Percentiles rank a stretch among this genome's conserved stretches.
Conservation (phyloP, 2,888 invertebrate genomes). For the Pollenia griseotomentosa region DNA sequence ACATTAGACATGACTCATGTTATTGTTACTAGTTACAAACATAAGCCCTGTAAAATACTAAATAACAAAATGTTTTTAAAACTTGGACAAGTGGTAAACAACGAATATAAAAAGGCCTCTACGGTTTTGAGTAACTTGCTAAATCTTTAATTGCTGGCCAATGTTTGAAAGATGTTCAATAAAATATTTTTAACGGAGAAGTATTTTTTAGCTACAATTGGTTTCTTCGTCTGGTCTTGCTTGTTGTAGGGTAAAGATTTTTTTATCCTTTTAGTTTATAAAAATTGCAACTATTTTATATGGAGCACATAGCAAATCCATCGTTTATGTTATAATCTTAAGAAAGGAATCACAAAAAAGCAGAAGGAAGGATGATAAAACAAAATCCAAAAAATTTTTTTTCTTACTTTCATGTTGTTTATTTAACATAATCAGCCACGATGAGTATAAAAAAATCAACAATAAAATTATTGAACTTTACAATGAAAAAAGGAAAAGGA, state of each 20-base stretch:
- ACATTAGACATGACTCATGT: conserved; percentile 65
- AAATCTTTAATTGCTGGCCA: too few species aligned
- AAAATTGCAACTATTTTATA: conserved; percentile 44
- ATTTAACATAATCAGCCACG: conserved; percentile 57
- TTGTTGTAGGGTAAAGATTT: background rate
- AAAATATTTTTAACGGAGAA: too few species aligned
- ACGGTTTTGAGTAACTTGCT: background rate
- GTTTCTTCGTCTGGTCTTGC: background rate
- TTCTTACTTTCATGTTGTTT: conserved; percentile 1
- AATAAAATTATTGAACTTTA: conserved; percentile 46
- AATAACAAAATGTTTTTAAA: conserved; percentile 14
- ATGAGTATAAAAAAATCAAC: conserved; percentile 10
- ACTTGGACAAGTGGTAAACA: background rate
- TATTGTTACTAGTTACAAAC: conserved; percentile 38
- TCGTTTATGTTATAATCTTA: conserved; percentile 42
- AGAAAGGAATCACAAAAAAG: conserved; percentile 22
- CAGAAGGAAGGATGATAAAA: background rate
- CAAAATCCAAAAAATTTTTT: conserved; percentile 1
- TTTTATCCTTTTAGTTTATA: background rate
- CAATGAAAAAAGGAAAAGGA: background rate
- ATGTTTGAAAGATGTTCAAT: too few species aligned
- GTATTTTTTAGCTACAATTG: background rate
- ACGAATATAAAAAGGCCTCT: background rate
- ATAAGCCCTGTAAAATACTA: conserved; percentile 43
- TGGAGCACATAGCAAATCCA: conserved; percentile 40